Conservation (phyloP, 2,888 invertebrate genomes). For the Stictocephala bisonia region DNA sequence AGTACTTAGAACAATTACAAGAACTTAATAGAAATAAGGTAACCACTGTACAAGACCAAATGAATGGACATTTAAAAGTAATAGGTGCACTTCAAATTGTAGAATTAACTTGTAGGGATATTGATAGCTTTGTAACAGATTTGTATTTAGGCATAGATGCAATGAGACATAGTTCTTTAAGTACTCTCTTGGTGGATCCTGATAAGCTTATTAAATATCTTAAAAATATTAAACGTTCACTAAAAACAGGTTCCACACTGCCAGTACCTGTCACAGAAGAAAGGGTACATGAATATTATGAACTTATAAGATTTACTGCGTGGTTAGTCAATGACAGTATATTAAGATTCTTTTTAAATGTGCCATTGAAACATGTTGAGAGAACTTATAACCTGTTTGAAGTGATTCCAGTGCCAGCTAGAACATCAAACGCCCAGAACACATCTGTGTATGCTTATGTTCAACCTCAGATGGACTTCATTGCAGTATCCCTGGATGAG, state of each 20-base stretch:
- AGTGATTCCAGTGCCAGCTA: background rate
- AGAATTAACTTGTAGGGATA: slow-evolving; percentile 21
- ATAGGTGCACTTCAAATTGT: slow-evolving; percentile 11
- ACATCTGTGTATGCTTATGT: background rate
- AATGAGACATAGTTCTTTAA: background rate
- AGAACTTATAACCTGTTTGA: background rate
- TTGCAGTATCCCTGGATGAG: background rate
- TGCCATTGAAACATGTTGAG: slow-evolving; percentile 1
- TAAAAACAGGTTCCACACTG: slow-evolving; percentile 18
- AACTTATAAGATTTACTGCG: background rate
- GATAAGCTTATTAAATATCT: slow-evolving; percentile 17
- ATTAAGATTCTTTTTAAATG: slow-evolving; percentile 11
- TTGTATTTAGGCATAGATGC: background rate
- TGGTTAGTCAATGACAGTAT: background rate
- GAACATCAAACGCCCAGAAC: background rate
- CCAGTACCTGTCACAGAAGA: slow-evolving; percentile 7
- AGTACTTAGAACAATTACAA: slow-evolving; percentile 20
- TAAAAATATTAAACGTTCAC: background rate
- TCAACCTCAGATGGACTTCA: slow-evolving; percentile 2
- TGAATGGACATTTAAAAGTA: background rate
- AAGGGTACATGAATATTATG: slow-evolving; percentile 7
- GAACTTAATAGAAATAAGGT: background rate
- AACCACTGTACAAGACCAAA: background rate
- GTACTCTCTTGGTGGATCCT: background rate
- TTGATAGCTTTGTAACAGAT: slow-evolving; percentile 1